Evolutionary conservation across 2,797 vertebrate species (phyloP), one percentile per base, ranked within the genome.

Genomic region (Lycodopsis pacificus): DNA sequence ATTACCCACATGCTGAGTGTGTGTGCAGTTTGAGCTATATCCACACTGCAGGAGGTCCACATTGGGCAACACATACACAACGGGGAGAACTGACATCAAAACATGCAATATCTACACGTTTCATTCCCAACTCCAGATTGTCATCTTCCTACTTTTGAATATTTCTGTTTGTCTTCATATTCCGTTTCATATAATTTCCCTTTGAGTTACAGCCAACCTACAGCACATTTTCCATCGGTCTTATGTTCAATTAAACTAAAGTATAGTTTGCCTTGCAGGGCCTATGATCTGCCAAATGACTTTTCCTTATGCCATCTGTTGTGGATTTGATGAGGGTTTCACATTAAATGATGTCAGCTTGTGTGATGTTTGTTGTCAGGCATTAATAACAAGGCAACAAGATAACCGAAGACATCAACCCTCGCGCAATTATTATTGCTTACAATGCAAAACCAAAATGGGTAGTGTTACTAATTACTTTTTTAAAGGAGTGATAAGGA

Each of bases 281-380:
- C 42, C 10, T 12, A 30, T 7, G 7, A 38, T 64, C 54, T 71
- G 17, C 48, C 13, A 66, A 53, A 76, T 67, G 11, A 68, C 15
- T 68, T 73, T 30, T 44, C 15, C 73, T 74, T 32, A n/a, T 25
- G 10, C 57, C 53, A 68, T 84, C 81, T 82, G 71, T 38, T 61
- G 51, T 44, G n/a, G 44, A 66, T 82, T 59, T 66, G 61, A 73
- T 66, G 15, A 51, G 22, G 71, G 19, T 36, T 75, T 61, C 54
- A 61, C 51, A 69, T 36, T 32, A 42, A 70, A 46, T 34, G 10
- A 30, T 61, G 51, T 25, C 22, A 62, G 30, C 67, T 71, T 56
- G 63, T 54, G 67, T 42, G 57, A 59, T 54, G 20, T 71, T 32
- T 77, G 25, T 36, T 59, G 25, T 64, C 7, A 0, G 8, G 42